Conservation (phyloP, 2,888 invertebrate genomes). For the Drosophila helvetica region DNA sequence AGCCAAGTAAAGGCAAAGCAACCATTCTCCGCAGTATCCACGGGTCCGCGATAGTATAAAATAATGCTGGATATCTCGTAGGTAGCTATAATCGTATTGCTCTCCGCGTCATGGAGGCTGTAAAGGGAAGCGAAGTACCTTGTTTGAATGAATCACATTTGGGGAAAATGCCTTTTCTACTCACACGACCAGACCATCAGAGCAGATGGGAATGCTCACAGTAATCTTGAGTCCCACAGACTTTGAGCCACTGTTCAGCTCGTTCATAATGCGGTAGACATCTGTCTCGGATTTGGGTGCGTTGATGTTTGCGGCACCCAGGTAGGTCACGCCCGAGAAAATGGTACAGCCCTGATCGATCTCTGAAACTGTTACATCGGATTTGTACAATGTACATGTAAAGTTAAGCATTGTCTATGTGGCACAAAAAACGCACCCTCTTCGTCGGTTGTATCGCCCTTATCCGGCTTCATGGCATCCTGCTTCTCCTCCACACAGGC, state of each 20-base stretch:
- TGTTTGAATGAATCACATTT: background rate
- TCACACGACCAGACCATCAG: slow-evolving; percentile 97
- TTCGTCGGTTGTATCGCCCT: slow-evolving; percentile 89
- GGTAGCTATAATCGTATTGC: slow-evolving; percentile 89
- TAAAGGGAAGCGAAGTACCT: slow-evolving; percentile 39
- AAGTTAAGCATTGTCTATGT: background rate
- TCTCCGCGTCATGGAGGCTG: slow-evolving; percentile 93
- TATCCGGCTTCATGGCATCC: slow-evolving; percentile 90
- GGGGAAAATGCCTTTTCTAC: slow-evolving; percentile 79
- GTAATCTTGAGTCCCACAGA: slow-evolving; percentile 93
- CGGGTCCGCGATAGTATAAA: slow-evolving; percentile 96
- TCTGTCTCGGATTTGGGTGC: slow-evolving; percentile 96
- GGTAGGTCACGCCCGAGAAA: slow-evolving; percentile 96
- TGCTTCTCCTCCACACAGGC: slow-evolving; percentile 87
- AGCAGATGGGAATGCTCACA: slow-evolving; percentile 95
- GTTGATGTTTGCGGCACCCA: slow-evolving; percentile 95
- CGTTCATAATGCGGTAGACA: slow-evolving; percentile 96
- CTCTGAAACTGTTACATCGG: slow-evolving; percentile 87
- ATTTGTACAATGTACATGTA: background rate
- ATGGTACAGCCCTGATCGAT: slow-evolving; percentile 95
- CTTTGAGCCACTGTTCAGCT: slow-evolving; percentile 89
- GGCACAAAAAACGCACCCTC: slow-evolving; percentile 85
- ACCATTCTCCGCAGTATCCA: slow-evolving; percentile 92
- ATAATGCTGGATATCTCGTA: slow-evolving; percentile 96
- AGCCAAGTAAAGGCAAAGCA: slow-evolving; percentile 99